These are phyloP conservation scores for Anagrus nilaparvatae DNA, from an alignment of 1,140 invertebrate species.

Conservation along the genomic window DNA sequence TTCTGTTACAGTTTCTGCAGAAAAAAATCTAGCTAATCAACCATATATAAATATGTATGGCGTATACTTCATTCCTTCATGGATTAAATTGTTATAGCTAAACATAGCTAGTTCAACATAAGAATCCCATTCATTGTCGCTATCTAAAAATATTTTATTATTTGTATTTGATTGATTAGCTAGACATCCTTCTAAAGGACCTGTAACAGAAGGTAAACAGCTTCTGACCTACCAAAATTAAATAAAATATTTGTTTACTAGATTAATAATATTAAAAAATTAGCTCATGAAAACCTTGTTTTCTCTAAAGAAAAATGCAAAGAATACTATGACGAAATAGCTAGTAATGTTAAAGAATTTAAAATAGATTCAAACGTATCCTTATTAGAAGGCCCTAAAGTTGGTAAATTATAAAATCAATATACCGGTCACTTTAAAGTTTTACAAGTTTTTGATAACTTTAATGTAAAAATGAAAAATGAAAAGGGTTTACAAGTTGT, in stretches of 20 bases:
- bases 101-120: no score
- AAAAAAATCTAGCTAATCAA: background rate
- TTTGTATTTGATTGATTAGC: background rate
- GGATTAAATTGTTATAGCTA: background rate
- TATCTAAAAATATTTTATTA: no score
- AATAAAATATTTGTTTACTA: background rate
- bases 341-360: background rate
- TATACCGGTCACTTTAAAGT: background rate
- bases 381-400: no score
- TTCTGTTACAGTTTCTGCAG: background rate
- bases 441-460: background rate
- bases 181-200: background rate
- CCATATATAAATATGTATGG: background rate
- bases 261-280: background rate
- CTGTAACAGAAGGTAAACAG: background rate
- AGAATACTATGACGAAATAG: no score
- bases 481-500: background rate
- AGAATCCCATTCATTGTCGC: no score
- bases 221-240: background rate
- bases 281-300: background rate
- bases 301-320: background rate
- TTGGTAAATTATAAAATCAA: background rate
- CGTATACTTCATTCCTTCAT: background rate
- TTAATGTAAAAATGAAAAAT: background rate
- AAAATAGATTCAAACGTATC: background rate